Percentiles rank a stretch among this genome's conserved stretches.
Evolutionary conservation across 1,140 invertebrate genomes (phyloP).

Genomic region (Xylocopa sonorina): DNA sequence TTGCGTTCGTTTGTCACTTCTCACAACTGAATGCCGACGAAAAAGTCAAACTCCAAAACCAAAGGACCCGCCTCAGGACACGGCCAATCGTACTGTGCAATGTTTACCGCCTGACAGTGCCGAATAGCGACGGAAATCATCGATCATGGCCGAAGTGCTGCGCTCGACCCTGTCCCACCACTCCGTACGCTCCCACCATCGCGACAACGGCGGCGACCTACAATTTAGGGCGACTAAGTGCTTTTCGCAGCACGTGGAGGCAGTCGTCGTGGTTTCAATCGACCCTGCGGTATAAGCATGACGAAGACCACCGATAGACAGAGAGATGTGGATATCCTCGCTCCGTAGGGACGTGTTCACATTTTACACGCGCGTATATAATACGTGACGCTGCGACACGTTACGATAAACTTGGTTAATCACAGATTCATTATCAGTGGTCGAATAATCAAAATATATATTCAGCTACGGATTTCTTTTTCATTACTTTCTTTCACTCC

Average conservation of each 20-base stretch:
- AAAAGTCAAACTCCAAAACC: slow-evolving; percentile 65
- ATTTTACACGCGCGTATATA: slow-evolving; percentile 25
- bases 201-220: slow-evolving; percentile 74
- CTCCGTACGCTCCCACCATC: slow-evolving; percentile 9
- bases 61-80: slow-evolving; percentile 77
- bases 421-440: slow-evolving; percentile 11
- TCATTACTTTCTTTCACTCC: background rate
- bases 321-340: slow-evolving; percentile 14
- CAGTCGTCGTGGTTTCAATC: slow-evolving; percentile 73
- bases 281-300: slow-evolving; percentile 68
- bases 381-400: slow-evolving; percentile 15
- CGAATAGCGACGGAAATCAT: slow-evolving; percentile 69
- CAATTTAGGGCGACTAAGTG: slow-evolving; percentile 77
- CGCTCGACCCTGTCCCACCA: slow-evolving; percentile 55
- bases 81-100: slow-evolving; percentile 79
- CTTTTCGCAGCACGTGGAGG: slow-evolving; percentile 78
- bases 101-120: slow-evolving; percentile 79
- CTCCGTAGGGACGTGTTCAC: slow-evolving; percentile 27
- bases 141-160: slow-evolving; percentile 69
- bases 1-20: slow-evolving; percentile 37
- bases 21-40: slow-evolving; percentile 26
- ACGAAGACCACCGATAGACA: slow-evolving; percentile 27
- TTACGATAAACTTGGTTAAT: slow-evolving; percentile 34
- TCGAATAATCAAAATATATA: slow-evolving; percentile 16
- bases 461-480: background rate